Evolutionary conservation across 1,140 invertebrate genomes (phyloP).

Genomic region (Drosophila teissieri): DNA sequence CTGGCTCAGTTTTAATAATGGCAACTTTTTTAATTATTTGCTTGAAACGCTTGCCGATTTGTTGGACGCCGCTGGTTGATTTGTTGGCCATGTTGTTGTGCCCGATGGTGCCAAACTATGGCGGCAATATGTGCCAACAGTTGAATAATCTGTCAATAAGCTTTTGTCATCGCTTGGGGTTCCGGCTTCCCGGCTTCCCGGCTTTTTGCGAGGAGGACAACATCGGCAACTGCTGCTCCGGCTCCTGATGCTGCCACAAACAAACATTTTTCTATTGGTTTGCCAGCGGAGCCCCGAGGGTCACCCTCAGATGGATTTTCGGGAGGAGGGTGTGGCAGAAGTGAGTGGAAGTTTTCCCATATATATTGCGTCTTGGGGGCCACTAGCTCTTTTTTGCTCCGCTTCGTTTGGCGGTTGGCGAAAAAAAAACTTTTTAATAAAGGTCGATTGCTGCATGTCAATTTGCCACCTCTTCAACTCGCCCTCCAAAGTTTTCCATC

Average conservation of each 20-base stretch:
- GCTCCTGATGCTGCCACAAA: slow-evolving; percentile 56
- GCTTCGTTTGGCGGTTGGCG: slow-evolving; percentile 23
- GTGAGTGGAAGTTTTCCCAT: slow-evolving; percentile 34
- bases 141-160: slow-evolving; percentile 83
- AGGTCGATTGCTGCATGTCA: slow-evolving; percentile 83
- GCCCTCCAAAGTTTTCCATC: slow-evolving; percentile 1
- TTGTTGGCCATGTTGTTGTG: slow-evolving; percentile 54
- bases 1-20: slow-evolving; percentile 74
- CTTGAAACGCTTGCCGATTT: slow-evolving; percentile 75
- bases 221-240: slow-evolving; percentile 27
- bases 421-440: slow-evolving; percentile 79
- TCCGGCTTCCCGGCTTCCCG: slow-evolving; percentile 5
- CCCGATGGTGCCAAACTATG: slow-evolving; percentile 70
- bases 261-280: slow-evolving; percentile 79
- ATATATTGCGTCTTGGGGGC: slow-evolving; percentile 78
- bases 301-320: slow-evolving; percentile 35
- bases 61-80: slow-evolving; percentile 65
- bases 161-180: slow-evolving; percentile 74
- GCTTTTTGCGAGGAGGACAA: slow-evolving; percentile 14
- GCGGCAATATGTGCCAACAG: slow-evolving; percentile 81
- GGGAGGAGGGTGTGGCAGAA: slow-evolving; percentile 4
- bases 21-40: slow-evolving; percentile 84
- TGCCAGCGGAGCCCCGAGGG: slow-evolving; percentile 42
- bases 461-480: slow-evolving; percentile 61
- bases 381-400: slow-evolving; percentile 30